Percentiles rank a stretch among this genome's conserved stretches.
phyloP scores from a whole-genome alignment of 2,113 vertebrate genomes.

The Petrocephalus zakoni region DNA sequence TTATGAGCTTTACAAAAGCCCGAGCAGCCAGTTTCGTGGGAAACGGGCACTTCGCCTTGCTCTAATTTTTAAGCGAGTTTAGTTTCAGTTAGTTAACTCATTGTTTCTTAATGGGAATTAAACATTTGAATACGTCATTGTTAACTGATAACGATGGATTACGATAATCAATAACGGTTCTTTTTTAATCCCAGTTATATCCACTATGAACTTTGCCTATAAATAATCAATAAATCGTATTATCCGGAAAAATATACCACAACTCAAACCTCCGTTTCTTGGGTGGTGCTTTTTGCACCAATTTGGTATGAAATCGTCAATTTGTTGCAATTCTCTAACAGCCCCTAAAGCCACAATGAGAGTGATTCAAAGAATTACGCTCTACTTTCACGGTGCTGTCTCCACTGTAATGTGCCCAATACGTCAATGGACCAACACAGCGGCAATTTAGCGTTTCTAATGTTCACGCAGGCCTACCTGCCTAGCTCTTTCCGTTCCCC shows the following conservation, averaged over 20 bases:
- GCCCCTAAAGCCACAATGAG: constrained; percentile 58
- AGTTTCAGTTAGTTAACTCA: neutral
- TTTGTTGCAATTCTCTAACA: constrained; percentile 56
- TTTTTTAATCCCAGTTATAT: neutral
- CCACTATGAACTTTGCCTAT: neutral
- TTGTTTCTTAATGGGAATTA: neutral
- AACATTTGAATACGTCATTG: neutral
- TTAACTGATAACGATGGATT: neutral
- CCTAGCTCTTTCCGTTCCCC: neutral
- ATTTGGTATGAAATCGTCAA: constrained; percentile 70
- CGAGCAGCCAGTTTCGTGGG: neutral
- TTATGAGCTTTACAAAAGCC: neutral
- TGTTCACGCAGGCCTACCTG: neutral
- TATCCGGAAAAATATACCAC: neutral
- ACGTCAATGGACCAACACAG: neutral
- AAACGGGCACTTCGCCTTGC: neutral
- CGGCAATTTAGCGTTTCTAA: neutral
- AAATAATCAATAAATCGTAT: neutral
- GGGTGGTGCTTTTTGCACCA: constrained; percentile 36
- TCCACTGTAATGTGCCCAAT: constrained; percentile 1
- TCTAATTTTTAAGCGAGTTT: neutral
- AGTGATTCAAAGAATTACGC: constrained; percentile 62
- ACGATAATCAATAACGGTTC: neutral
- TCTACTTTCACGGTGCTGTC: constrained; percentile 67
- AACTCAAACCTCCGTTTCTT: constrained; percentile 41